Percentiles rank a stretch among this genome's conserved stretches.
Evolutionary conservation across 2,797 vertebrate species (phyloP).

Genomic region (Pseudocheirus occidentalis): DNA sequence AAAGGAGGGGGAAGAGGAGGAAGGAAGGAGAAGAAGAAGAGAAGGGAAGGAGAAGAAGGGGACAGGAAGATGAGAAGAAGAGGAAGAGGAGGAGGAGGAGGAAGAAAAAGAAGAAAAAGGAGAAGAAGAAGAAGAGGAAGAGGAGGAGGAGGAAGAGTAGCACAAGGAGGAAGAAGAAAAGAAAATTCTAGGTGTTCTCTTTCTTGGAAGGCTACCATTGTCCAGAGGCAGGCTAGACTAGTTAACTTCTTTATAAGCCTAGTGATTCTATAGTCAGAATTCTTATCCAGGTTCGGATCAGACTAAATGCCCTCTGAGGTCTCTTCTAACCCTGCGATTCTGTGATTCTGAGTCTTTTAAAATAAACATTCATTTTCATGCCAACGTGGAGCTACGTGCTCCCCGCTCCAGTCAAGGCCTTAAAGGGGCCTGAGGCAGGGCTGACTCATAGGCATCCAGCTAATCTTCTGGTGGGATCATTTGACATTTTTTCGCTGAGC

Average conservation of each 20-base stretch:
- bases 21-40: too few relatives aligned
- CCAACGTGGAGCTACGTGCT: slow-evolving; percentile 12
- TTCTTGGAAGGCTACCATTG: slow-evolving; percentile 16
- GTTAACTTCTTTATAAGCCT: background rate
- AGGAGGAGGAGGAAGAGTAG: background rate
- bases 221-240: slow-evolving; percentile 20
- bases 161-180: background rate
- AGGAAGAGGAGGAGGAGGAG: background rate
- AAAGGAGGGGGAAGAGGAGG: background rate
- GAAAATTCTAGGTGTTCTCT: background rate
- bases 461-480: slow-evolving; percentile 62
- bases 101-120: background rate
- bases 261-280: background rate
- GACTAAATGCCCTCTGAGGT: background rate
- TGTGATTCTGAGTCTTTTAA: slow-evolving; percentile 8
- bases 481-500: slow-evolving; percentile 66
- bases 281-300: background rate
- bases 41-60: fast-evolving
- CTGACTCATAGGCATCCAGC: slow-evolving; percentile 21
- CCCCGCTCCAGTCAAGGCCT: slow-evolving; percentile 18
- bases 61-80: background rate
- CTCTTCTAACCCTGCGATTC: slow-evolving; percentile 27
- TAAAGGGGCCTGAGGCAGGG: slow-evolving; percentile 32
- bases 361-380: slow-evolving; percentile 26
- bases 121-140: too few relatives aligned